phyloP scores from a whole-genome alignment of 2,888 invertebrate species.

The Erebia ligea region DNA sequence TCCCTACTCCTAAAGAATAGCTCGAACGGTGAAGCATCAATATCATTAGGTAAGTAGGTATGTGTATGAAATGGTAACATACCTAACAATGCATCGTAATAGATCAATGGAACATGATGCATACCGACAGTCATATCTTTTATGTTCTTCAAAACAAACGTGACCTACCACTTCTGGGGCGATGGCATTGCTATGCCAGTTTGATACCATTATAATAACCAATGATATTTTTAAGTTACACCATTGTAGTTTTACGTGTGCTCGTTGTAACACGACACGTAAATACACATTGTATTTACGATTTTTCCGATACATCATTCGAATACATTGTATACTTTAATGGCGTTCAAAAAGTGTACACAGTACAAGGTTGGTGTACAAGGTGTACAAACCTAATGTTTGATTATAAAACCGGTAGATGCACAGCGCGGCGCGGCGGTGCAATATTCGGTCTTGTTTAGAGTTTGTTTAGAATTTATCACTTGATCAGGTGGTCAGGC shows the following conservation, averaged over 20 bases:
- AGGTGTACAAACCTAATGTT: no score
- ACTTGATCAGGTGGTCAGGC: no score
- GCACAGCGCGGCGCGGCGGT: no score
- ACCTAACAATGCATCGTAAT: neutral
- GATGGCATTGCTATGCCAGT: neutral
- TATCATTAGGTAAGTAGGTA: no score
- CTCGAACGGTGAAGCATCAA: conserved; percentile 9
- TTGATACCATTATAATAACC: conserved; percentile 21
- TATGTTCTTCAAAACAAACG: conserved; percentile 13
- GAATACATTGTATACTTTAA: no score
- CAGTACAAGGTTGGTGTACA: no score
- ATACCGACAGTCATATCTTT: neutral
- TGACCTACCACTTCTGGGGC: conserved; percentile 14
- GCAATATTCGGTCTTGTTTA: neutral
- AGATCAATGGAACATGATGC: conserved; percentile 1
- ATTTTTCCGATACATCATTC: neutral
- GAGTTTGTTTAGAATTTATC: no score
- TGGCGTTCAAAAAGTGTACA: no score
- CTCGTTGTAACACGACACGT: conserved; percentile 16
- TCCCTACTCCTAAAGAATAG: neutral
- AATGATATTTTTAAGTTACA: neutral
- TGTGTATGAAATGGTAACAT: neutral
- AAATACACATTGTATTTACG: no score
- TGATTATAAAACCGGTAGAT: no score
- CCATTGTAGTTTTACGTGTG: neutral